Evolutionary conservation across 2,113 vertebrate species (phyloP).

Genomic region (Pagrus major): DNA sequence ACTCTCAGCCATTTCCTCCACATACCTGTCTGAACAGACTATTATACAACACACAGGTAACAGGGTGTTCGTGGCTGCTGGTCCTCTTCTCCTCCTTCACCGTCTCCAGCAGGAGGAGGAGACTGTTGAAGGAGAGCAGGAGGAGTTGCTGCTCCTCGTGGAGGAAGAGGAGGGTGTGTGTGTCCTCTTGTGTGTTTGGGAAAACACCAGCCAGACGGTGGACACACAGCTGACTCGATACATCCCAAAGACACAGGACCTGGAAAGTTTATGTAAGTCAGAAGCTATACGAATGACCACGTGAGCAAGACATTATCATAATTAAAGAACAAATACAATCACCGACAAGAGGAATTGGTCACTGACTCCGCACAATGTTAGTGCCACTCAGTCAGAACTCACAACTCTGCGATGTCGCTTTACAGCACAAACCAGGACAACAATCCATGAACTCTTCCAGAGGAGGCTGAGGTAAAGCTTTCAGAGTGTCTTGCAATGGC

Average conservation of each 20-base stretch:
- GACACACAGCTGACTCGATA: slow-evolving; percentile 68
- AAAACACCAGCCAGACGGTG: slow-evolving; percentile 65
- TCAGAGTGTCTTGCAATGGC: slow-evolving; percentile 61
- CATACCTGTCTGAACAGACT: slow-evolving; percentile 79
- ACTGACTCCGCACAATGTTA: slow-evolving; percentile 21
- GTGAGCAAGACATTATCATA: neutral
- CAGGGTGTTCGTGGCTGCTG: slow-evolving; percentile 80
- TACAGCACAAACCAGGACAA: slow-evolving; percentile 26
- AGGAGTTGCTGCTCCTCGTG: slow-evolving; percentile 68
- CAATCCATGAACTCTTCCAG: slow-evolving; percentile 49
- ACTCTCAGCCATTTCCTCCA: neutral
- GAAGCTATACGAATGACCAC: slow-evolving; percentile 1
- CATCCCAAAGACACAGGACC: slow-evolving; percentile 75
- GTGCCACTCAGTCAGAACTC: slow-evolving; percentile 31
- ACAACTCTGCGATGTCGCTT: slow-evolving; percentile 50
- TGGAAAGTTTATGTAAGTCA: slow-evolving; percentile 6
- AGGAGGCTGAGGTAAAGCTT: slow-evolving; percentile 65
- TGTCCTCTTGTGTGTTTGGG: slow-evolving; percentile 60
- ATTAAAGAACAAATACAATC: slow-evolving; percentile 9
- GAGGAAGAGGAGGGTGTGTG: slow-evolving; percentile 56
- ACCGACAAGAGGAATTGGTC: neutral
- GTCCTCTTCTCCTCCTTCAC: slow-evolving; percentile 66
- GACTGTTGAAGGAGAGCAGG: slow-evolving; percentile 76
- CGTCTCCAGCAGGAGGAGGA: slow-evolving; percentile 82
- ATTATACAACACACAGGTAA: slow-evolving; percentile 84